Evolutionary conservation across 2,888 invertebrate genomes (phyloP), one percentile per base, ranked within the genome.

Genomic region (Ornithoptera priamus): DNA sequence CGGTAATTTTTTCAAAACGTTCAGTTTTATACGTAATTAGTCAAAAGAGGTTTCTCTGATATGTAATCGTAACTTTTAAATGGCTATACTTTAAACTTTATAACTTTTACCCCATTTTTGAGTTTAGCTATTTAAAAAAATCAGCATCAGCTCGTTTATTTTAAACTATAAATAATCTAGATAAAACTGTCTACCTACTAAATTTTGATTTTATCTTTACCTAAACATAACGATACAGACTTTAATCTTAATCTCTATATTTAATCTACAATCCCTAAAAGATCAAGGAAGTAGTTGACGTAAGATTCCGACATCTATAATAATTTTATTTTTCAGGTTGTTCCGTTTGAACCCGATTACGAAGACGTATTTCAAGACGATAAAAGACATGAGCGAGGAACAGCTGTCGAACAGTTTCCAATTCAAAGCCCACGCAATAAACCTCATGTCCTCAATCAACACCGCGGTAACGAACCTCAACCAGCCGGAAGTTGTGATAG

Each of bases 381-480:
- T 88, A 15, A 75, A 72, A 10, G 71, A 76, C 46, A 64, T 80
- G 15, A 67, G 75, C 1, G 80, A 82, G 36, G 79, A 79, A 2
- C 75, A 82, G 57, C 75, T 85, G 18, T 67, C 63, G 0, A 58
- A 68, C 0, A 82, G 76, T 57, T 67, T 72, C 4, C 76, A 76
- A 50, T 88, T 87, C 71, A 79, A 78, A 63, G 86, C 86, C 0
- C 88, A 88, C 70, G 77, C 81, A 1, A 75, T 83, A 2, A 83
- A 79, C 68, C 74, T 87, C 2, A 86, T 88, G 84, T 73, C 80
- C 0, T 69, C 83, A 0, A 46, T 87, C 0, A 76, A 84, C 73
- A 73, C 74, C 2, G 76, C 81, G 0, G 79, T 88, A 7, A 53
- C 64, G 1, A 78, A 82, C 69, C 71, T 88, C 0, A 57, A 81